A percentile compares a stretch with the other conserved stretches of the same genome.
These are phyloP conservation scores for Zosterops hypoxanthus DNA, from an alignment of 2,113 vertebrate genomes.

Conservation along the genomic window DNA sequence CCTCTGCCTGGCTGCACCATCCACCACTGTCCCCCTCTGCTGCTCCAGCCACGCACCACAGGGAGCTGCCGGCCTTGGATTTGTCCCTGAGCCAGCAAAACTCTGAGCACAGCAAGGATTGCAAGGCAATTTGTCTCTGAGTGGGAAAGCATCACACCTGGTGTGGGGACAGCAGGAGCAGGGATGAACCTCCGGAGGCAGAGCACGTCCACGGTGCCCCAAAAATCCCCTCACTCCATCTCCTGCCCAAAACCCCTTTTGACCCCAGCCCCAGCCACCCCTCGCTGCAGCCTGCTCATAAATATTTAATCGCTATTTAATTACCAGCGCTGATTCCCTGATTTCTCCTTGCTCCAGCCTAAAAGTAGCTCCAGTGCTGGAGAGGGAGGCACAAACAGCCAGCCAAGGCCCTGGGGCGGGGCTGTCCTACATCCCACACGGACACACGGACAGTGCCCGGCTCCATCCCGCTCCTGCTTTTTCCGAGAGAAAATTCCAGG, in stretches of 20 bases:
- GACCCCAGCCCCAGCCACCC: not conserved
- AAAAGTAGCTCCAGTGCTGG: not conserved
- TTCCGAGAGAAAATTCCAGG: not conserved
- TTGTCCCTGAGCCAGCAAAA: not conserved
- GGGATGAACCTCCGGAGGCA: not conserved
- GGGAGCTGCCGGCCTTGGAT: not conserved
- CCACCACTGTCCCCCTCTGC: not conserved
- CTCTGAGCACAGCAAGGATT: fast-evolving
- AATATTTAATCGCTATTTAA: not conserved
- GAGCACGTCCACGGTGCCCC: fast-evolving
- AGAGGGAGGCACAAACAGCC: not conserved
- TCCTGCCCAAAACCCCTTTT: not conserved
- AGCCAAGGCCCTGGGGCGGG: not conserved
- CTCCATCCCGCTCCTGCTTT: not conserved
- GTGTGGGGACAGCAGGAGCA: fast-evolving
- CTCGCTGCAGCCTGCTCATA: fast-evolving
- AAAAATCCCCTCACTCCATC: not conserved
- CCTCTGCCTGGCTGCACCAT: not conserved
- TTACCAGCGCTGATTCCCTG: fast-evolving
- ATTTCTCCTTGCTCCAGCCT: not conserved
- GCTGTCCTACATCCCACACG: fast-evolving
- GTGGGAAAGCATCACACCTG: fast-evolving
- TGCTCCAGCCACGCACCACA: not conserved
- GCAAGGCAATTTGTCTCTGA: fast-evolving
- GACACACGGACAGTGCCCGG: fast-evolving